A percentile compares a stretch with the other conserved stretches of the same genome.
phyloP scores from a whole-genome alignment of 2,888 invertebrate species.

The Keiferia lycopersicella region DNA sequence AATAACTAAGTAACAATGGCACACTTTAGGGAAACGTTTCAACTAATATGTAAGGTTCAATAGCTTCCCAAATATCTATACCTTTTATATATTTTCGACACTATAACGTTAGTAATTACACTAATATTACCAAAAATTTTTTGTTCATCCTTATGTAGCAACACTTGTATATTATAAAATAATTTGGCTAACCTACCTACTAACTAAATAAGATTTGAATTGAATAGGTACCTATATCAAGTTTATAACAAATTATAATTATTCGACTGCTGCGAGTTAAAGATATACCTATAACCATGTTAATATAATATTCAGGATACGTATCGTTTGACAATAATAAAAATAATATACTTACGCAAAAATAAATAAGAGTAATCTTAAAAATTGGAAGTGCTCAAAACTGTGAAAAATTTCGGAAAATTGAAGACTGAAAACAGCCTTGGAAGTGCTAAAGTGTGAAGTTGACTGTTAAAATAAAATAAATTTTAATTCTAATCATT shows the following conservation, averaged over 20 bases:
- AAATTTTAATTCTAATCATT: not conserved
- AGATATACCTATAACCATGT: not conserved
- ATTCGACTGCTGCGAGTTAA: not conserved
- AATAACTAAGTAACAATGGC: too few relatives aligned
- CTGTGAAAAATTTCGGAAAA: slow-evolving; percentile 23
- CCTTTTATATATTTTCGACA: too few relatives aligned
- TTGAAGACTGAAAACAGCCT: slow-evolving; percentile 30
- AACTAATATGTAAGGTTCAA: too few relatives aligned
- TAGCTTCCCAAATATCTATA: too few relatives aligned
- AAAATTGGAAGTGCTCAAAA: slow-evolving; percentile 28
- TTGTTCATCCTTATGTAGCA: too few relatives aligned
- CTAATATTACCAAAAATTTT: too few relatives aligned
- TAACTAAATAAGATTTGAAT: too few relatives aligned
- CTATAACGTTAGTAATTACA: too few relatives aligned
- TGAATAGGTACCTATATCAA: not conserved
- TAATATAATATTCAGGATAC: slow-evolving; percentile 1
- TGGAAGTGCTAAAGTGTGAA: slow-evolving; percentile 25
- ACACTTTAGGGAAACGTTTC: too few relatives aligned
- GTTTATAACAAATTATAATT: not conserved
- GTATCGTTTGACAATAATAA: slow-evolving; percentile 25
- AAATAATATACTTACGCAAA: slow-evolving; percentile 4
- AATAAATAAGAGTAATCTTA: not conserved
- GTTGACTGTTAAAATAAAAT: not conserved
- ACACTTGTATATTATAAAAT: too few relatives aligned
- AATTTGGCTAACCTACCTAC: too few relatives aligned